Base-by-base conservation (phyloP, 2,888 invertebrate genomes). In the Zaprionus obscuricornis region DNA sequence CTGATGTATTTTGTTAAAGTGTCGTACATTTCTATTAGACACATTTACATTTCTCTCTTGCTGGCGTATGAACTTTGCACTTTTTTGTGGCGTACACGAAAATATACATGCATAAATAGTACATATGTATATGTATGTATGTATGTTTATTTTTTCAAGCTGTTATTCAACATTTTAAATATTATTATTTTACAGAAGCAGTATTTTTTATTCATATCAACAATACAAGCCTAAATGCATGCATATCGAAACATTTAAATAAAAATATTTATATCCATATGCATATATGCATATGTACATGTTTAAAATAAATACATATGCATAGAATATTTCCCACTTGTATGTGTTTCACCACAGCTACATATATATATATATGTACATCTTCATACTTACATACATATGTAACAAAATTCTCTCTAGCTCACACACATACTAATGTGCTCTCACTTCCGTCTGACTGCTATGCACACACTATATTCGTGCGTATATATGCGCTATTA, bases 251-350 rank as follows among this genome's bases (percentile, higher is more conserved):
- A 29, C 50, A 46, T 22, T n/a, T 18, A 33, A 29, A 11, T 57
- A 45, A 42, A 58, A 57, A 29, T 63, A 66, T 46, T 22, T 7
- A 17, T 27, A 27, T 16, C 20, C 14, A 5, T n/a, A 5, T 27
- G 22, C 8, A 33, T 34, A 2, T 13, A 29, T 5, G 7, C 11
- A 14, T 4, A 27, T 10, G n/a, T 27, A 22, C n/a, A 24, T n/a
- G n/a, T n/a, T n/a, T n/a, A n/a, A n/a, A n/a, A n/a, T n/a, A n/a
- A n/a, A 22, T 26, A 40, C 18, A 33, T 7, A 49, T 34, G 31
- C 27, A 54, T 20, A 73, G 46, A 54, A 67, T 73, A 85, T 78
- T 83, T 78, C 70, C 78, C 65, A 74, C 74, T 73, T 57, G 42
- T 46, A 14, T 39, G 36, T 55, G 56, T 68, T 52, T 49, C 81